These are phyloP conservation scores for Mallotus villosus DNA, from an alignment of 2,797 vertebrate genomes.

Conservation along the genomic window DNA sequence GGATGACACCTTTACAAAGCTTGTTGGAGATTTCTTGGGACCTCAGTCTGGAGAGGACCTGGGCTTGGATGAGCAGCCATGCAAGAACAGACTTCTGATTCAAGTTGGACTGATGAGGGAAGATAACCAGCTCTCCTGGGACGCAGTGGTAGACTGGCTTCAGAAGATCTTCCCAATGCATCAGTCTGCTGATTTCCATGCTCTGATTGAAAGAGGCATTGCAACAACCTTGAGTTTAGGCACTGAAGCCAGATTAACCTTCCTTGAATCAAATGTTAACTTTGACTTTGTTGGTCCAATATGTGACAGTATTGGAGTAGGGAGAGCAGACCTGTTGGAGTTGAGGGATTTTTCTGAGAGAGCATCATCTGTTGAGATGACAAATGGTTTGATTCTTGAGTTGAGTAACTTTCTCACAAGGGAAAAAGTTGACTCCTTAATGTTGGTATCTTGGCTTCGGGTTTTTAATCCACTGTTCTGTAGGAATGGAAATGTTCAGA, in stretches of 20 bases:
- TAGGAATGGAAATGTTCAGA: conserved; percentile 64
- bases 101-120: conserved; percentile 77
- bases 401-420: conserved; percentile 68
- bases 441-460: conserved; percentile 73
- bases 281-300: conserved; percentile 79
- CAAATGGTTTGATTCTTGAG: conserved; percentile 77
- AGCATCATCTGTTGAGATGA: conserved; percentile 69
- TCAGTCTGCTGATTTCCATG: conserved; percentile 70
- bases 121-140: conserved; percentile 74
- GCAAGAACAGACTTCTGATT: conserved; percentile 73
- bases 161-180: conserved; percentile 69
- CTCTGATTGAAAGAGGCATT: conserved; percentile 73
- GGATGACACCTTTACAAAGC: conserved; percentile 73
- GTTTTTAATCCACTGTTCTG: conserved; percentile 74
- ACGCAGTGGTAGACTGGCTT: conserved; percentile 68
- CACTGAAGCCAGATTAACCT: conserved; percentile 54
- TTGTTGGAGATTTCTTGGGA: conserved; percentile 73
- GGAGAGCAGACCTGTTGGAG: conserved; percentile 72
- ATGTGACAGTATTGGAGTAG: conserved; percentile 77
- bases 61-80: conserved; percentile 51
- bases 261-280: conserved; percentile 72
- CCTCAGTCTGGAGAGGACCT: conserved; percentile 69
- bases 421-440: conserved; percentile 70
- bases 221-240: conserved; percentile 68
- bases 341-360: conserved; percentile 74